Percentiles rank a stretch among this genome's conserved stretches.
These are phyloP conservation scores for Calliopum simillimum DNA, from an alignment of 2,888 invertebrate genomes.

Conservation along the genomic window DNA sequence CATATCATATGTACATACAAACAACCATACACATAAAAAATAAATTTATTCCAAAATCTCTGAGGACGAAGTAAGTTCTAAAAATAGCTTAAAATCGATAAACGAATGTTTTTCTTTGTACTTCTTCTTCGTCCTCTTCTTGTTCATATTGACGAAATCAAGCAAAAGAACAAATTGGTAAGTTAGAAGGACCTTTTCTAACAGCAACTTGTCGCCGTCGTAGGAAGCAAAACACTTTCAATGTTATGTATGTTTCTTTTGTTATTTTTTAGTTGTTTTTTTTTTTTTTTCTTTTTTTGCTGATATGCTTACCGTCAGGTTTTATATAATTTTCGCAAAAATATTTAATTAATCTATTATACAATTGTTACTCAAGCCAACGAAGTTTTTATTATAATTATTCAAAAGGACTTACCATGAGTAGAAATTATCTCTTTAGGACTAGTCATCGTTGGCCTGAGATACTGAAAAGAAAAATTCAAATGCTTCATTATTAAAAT, in stretches of 20 bases:
- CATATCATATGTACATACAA: conserved; percentile 1
- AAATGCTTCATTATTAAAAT: too few relatives aligned
- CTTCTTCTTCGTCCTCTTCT: conserved; percentile 46
- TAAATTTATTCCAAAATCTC: conserved; percentile 27
- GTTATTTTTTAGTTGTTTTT: background rate
- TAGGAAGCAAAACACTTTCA: conserved; percentile 37
- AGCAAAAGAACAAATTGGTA: conserved; percentile 37
- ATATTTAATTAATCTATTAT: too few relatives aligned
- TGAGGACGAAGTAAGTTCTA: conserved; percentile 56
- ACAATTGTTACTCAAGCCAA: background rate
- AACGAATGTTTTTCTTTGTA: conserved; percentile 56
- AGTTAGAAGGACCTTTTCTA: background rate
- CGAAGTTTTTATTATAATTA: conserved; percentile 2
- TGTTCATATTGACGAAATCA: conserved; percentile 24
- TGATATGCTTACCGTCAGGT: too few relatives aligned
- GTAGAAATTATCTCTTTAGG: conserved; percentile 62
- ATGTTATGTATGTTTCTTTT: conserved; percentile 40
- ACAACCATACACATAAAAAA: background rate
- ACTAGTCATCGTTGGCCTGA: conserved; percentile 57
- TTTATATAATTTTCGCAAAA: too few relatives aligned
- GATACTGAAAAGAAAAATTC: too few relatives aligned
- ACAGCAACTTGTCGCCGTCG: too few relatives aligned
- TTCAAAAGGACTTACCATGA: conserved; percentile 55
- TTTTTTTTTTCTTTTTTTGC: too few relatives aligned
- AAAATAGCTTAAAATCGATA: conserved; percentile 65